These are phyloP conservation scores for Reinhardtius hippoglossoides DNA, from an alignment of 2,113 vertebrate genomes.

Conservation along the genomic window DNA sequence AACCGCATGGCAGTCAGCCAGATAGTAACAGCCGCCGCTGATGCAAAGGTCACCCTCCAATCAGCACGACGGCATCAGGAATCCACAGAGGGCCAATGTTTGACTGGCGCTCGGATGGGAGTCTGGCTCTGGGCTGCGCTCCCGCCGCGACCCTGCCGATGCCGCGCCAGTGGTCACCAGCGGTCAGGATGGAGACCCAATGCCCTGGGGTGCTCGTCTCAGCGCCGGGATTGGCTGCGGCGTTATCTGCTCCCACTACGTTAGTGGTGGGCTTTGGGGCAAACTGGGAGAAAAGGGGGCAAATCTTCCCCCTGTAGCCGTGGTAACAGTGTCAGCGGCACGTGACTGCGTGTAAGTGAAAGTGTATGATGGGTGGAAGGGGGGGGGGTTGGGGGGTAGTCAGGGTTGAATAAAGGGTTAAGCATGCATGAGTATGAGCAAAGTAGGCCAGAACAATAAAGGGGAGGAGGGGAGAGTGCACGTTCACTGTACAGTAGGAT, in stretches of 20 bases:
- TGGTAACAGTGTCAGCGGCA: slow-evolving; percentile 80
- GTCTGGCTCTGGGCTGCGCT: slow-evolving; percentile 27
- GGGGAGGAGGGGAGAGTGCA: slow-evolving; percentile 44
- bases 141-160: slow-evolving; percentile 40
- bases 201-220: slow-evolving; percentile 31
- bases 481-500: slow-evolving; percentile 56
- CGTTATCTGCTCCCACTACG: slow-evolving; percentile 7
- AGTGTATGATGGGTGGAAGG: slow-evolving; percentile 23
- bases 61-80: slow-evolving; percentile 46
- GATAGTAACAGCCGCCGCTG: slow-evolving; percentile 21
- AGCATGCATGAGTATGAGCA: slow-evolving; percentile 72
- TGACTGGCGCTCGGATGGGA: slow-evolving; percentile 52
- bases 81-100: slow-evolving; percentile 38
- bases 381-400: not conserved
- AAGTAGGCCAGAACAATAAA: slow-evolving; percentile 81
- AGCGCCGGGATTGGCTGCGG: slow-evolving; percentile 59
- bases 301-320: slow-evolving; percentile 79
- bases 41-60: slow-evolving; percentile 39
- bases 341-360: slow-evolving; percentile 60
- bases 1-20: slow-evolving; percentile 26
- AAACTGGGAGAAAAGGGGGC: slow-evolving; percentile 33
- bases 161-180: slow-evolving; percentile 44
- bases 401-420: slow-evolving; percentile 73
- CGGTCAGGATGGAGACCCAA: slow-evolving; percentile 48
- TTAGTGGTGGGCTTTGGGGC: slow-evolving; percentile 50